These are phyloP conservation scores for Bovichtus diacanthus DNA, from an alignment of 2,797 vertebrate species.

Conservation along the genomic window DNA sequence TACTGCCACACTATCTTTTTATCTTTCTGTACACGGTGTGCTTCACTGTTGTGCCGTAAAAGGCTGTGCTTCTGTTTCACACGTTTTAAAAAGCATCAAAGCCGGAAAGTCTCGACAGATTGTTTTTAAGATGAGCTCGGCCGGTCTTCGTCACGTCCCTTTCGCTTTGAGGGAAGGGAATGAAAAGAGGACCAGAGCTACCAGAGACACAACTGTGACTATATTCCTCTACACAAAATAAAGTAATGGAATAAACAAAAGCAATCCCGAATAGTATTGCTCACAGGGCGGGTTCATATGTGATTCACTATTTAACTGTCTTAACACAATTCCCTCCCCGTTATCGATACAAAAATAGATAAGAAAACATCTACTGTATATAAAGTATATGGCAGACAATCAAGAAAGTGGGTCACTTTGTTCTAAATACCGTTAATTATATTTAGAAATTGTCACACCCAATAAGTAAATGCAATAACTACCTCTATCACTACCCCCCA, in stretches of 20 bases:
- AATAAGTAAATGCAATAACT: slow-evolving; percentile 62
- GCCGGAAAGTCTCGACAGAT: slow-evolving; percentile 33
- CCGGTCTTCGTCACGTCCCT: slow-evolving; percentile 6
- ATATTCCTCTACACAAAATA: neutral
- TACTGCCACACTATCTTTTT: slow-evolving; percentile 24
- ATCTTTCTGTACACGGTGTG: slow-evolving; percentile 48
- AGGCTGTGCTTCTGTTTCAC: slow-evolving; percentile 53
- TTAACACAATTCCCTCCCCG: slow-evolving; percentile 35
- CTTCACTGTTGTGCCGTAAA: slow-evolving; percentile 60
- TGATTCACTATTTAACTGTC: slow-evolving; percentile 43
- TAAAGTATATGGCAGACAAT: slow-evolving; percentile 75
- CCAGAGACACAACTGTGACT: neutral
- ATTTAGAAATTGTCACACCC: slow-evolving; percentile 55
- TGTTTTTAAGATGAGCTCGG: slow-evolving; percentile 32
- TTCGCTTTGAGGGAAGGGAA: slow-evolving; percentile 16
- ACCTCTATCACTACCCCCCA: slow-evolving; percentile 45
- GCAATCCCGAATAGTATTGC: slow-evolving; percentile 65
- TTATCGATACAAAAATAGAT: slow-evolving; percentile 85
- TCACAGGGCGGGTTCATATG: slow-evolving; percentile 64
- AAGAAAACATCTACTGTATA: slow-evolving; percentile 80
- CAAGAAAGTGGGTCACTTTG: slow-evolving; percentile 61
- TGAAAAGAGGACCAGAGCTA: slow-evolving; percentile 28
- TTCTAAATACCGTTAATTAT: slow-evolving; percentile 55
- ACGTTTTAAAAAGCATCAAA: slow-evolving; percentile 50
- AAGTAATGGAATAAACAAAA: slow-evolving; percentile 34